Evolutionary conservation across 2,797 vertebrate species (phyloP).

Genomic region (Phylloscopus collybita): DNA sequence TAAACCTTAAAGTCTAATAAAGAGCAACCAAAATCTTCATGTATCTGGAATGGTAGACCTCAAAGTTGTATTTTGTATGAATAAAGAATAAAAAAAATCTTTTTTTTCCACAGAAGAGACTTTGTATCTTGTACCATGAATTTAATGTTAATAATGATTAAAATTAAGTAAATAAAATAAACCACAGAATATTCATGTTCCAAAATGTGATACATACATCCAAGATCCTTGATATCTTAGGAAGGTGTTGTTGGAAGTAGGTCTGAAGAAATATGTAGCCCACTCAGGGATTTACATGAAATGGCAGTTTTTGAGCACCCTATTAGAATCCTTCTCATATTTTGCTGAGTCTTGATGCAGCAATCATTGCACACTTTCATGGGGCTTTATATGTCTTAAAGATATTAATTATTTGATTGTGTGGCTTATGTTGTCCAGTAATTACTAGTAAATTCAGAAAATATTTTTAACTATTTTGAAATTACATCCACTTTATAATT

Average conservation of each 20-base stretch:
- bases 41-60: fast-evolving
- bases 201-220: neutral
- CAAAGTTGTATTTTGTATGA: neutral
- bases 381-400: neutral
- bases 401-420: neutral
- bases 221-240: neutral
- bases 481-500: neutral
- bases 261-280: neutral
- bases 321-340: neutral
- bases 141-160: neutral
- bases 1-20: neutral
- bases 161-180: neutral
- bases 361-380: neutral
- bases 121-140: neutral
- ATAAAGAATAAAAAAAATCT: neutral
- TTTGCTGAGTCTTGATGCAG: neutral
- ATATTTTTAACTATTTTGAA: neutral
- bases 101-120: neutral
- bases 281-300: neutral
- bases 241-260: neutral
- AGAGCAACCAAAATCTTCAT: neutral
- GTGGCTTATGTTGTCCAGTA: neutral
- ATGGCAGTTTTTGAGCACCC: neutral
- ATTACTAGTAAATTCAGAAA: neutral
- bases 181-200: neutral